Percentiles rank a stretch among this genome's conserved stretches.
phyloP scores from a whole-genome alignment of 2,888 invertebrate species.

The Theretra japonica region DNA sequence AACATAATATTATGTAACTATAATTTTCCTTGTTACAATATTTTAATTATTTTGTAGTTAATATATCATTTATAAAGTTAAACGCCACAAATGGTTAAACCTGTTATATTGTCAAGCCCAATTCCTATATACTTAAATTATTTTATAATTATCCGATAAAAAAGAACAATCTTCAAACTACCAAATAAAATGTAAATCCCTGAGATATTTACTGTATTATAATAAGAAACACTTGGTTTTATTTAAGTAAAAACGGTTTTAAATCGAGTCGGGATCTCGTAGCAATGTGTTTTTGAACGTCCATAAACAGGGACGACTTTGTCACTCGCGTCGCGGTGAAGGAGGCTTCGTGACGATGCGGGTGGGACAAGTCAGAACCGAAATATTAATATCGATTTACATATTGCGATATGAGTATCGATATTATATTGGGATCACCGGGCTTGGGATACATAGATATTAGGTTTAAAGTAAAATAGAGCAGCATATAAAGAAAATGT shows the following conservation, averaged over 20 bases:
- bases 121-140: neutral
- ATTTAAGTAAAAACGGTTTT: conserved; percentile 16
- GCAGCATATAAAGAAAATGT: too few species aligned
- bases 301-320: conserved; percentile 25
- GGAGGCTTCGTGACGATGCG: conserved; percentile 4
- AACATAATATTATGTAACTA: too few species aligned
- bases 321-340: conserved; percentile 15
- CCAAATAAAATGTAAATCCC: neutral
- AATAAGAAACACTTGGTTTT: conserved; percentile 12
- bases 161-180: neutral
- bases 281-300: conserved; percentile 26
- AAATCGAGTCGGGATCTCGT: conserved; percentile 18
- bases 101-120: too few species aligned
- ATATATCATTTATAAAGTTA: too few species aligned
- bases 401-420: neutral
- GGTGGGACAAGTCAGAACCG: conserved; percentile 16
- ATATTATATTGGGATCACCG: neutral
- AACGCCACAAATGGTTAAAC: too few species aligned
- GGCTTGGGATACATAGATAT: too few species aligned
- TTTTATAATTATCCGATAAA: neutral
- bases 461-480: too few species aligned
- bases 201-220: conserved; percentile 14
- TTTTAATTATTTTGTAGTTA: too few species aligned
- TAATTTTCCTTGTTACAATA: too few species aligned
- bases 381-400: neutral